Conservation (phyloP, 2,888 invertebrate species). For the Sphaeridia pumilis region DNA sequence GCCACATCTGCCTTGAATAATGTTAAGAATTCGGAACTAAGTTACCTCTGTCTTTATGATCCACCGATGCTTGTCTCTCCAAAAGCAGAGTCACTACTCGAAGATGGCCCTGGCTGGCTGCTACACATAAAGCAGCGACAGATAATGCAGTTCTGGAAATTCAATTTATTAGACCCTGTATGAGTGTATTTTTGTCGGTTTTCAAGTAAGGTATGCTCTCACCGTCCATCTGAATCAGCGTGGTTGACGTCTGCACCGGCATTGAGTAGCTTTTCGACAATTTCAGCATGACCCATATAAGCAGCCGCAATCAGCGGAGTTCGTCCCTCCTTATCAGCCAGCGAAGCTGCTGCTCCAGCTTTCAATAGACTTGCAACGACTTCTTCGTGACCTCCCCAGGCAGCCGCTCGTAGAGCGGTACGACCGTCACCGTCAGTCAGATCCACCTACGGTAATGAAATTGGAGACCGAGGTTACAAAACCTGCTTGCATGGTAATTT, state of each 20-base stretch:
- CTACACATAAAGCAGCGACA: conserved; percentile 73
- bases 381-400: conserved; percentile 88
- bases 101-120: conserved; percentile 52
- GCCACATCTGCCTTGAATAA: neutral
- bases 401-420: conserved; percentile 78
- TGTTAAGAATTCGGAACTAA: neutral
- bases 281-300: conserved; percentile 91
- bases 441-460: conserved; percentile 48
- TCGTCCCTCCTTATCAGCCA: conserved; percentile 77
- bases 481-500: neutral
- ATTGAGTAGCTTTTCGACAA: conserved; percentile 68
- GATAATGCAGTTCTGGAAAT: conserved; percentile 62
- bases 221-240: conserved; percentile 70
- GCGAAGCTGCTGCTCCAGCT: conserved; percentile 63
- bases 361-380: conserved; percentile 34
- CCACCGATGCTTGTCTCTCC: conserved; percentile 70
- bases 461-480: neutral
- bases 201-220: no score
- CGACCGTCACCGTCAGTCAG: conserved; percentile 76
- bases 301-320: conserved; percentile 90
- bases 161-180: no score
- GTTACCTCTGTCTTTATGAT: conserved; percentile 56
- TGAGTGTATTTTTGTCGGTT: no score
- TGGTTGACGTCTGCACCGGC: conserved; percentile 74
- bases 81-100: conserved; percentile 57